Conservation (phyloP, 2,888 invertebrate species). For the Dorcus parallelipipedus region DNA sequence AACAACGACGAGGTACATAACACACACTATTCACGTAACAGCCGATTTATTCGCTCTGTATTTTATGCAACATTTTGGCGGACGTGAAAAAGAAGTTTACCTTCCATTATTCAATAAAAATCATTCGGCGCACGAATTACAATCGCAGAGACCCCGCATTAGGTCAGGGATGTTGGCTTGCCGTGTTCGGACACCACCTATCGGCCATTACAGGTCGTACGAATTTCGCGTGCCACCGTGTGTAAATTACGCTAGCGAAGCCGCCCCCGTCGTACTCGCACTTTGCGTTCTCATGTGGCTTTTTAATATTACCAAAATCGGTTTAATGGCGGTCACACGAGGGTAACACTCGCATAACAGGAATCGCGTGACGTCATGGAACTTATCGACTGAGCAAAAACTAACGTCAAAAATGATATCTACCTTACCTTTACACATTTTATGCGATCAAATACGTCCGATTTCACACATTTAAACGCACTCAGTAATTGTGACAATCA, state of each 20-base stretch:
- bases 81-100: constrained; percentile 33
- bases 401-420: constrained; percentile 1
- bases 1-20: no score
- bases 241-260: background rate
- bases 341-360: constrained; percentile 37
- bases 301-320: constrained; percentile 17
- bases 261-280: background rate
- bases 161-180: constrained; percentile 41
- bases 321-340: constrained; percentile 40
- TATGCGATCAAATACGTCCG: no score
- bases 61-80: background rate
- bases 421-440: constrained; percentile 10
- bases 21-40: no score
- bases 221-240: background rate
- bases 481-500: no score
- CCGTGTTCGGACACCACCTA: constrained; percentile 54
- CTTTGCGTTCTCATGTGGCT: constrained; percentile 14
- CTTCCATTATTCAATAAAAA: constrained; percentile 45
- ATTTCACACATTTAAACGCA: no score
- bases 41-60: no score
- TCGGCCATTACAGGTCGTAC: constrained; percentile 67
- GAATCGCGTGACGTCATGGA: constrained; percentile 32
- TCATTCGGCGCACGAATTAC: constrained; percentile 35
- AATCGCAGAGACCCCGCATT: constrained; percentile 35
- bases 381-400: constrained; percentile 21